Conservation (phyloP, 2,888 invertebrate species). For the Microdon myrmicae region DNA sequence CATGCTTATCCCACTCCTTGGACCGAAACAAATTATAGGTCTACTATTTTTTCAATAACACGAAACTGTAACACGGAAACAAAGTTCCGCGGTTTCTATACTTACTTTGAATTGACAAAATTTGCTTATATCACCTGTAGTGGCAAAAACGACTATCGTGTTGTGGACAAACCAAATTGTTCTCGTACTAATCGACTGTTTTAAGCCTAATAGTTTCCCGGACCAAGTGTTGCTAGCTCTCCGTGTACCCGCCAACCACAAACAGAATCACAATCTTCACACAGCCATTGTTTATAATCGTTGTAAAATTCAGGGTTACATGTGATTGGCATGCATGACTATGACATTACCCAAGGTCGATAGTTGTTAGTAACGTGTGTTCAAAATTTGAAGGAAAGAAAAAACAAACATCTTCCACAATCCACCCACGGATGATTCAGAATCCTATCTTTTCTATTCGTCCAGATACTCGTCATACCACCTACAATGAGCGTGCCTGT, state of each 20-base stretch:
- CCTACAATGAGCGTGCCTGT: conserved; percentile 16
- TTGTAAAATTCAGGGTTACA: conserved; percentile 49
- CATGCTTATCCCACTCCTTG: no score
- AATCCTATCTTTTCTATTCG: conserved; percentile 16
- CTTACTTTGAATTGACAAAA: no score
- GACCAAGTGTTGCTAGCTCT: conserved; percentile 9
- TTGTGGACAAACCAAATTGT: no score
- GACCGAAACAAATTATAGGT: no score
- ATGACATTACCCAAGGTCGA: conserved; percentile 47
- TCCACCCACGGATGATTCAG: conserved; percentile 24
- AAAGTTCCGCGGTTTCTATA: no score
- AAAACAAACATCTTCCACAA: conserved; percentile 41
- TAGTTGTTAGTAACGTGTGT: not conserved
- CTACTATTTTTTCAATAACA: no score
- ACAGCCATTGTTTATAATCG: conserved; percentile 5
- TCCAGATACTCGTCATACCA: conserved; percentile 14
- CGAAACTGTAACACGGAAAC: no score
- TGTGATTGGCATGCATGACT: conserved; percentile 48
- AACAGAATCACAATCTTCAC: conserved; percentile 1
- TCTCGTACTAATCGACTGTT: not conserved
- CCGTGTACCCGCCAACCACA: conserved; percentile 1
- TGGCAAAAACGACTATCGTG: no score
- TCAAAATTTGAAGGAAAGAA: no score
- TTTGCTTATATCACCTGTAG: no score
- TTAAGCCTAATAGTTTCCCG: conserved; percentile 32